Base-by-base conservation (phyloP, 2,888 invertebrate species). In the Eupithecia exiguata region DNA sequence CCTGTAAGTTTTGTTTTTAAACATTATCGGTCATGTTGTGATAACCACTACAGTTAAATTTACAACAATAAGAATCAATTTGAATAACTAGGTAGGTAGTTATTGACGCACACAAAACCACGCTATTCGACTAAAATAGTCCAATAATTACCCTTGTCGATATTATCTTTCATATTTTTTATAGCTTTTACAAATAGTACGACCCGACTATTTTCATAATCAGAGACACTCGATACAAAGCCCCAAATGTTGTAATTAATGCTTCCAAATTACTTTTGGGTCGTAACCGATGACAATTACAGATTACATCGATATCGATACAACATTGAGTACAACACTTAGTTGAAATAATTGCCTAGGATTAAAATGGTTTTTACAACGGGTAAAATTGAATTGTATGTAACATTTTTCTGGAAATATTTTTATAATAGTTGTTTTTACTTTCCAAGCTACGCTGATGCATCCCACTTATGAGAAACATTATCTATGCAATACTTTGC, bases 171-270 rank as follows among this genome's bases (percentile, higher is more conserved):
- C 14, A 62, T 62, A 62, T 58, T 68, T 72, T 75, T 65, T 40
- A 71, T 71, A 61, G 71, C 61, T 67, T 65, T 49, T 36, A 65
- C 63, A 76, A 73, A 76, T 73, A 38, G 67, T 68, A 69, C 66
- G 40, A 69, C 65, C 61, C 38, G 65, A 74, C 71, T 69, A 74
- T 79, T 78, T 78, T 67, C 69, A 72, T 78, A 79, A 79, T 79
- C 74, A 76, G 76, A 77, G 77, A 76, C 66, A 77, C 68, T 71
- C 16, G 62, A 66, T 78, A 74, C 73, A 73, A 72, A 69, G 63
- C 35, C 67, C 66, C 68, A 76, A 78, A 77, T 73, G 66, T 72
- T 63, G 74, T 68, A 74, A 77, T 74, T 79, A 78, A 72, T 79
- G 53, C 62, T 46, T 25, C 53, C 18, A 70, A 75, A 77, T 75